Evolutionary conservation across 2,113 vertebrate genomes (phyloP), one percentile per base, ranked within the genome.

Genomic region (Myrmophylax atrothorax): DNA sequence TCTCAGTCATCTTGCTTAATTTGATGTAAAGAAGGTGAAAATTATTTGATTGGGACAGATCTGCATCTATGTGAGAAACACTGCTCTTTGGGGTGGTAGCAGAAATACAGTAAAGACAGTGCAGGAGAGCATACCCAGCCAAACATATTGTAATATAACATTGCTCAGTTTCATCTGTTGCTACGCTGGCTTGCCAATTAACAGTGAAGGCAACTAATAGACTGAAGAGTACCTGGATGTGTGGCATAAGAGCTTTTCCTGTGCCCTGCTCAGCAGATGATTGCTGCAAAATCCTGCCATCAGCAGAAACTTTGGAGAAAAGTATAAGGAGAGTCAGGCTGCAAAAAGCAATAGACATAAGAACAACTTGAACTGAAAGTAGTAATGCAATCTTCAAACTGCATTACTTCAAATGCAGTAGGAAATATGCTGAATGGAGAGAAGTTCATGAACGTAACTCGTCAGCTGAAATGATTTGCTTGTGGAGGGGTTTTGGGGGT

Each of bases 131-230:
- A 46, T 18, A 29, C 28, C 2, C 16, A 70, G 22, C 49, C 53
- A 67, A 63, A 75, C 6, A 4, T 64, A 10, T 9, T 40, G 7
- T 47, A 52, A 23, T 23, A 10, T 46, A 53, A 84, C 55, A 58
- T 47, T 0, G 0, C 37, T 40, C 25, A 63, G 24, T 28, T 59
- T 53, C 53, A 49, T 44, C 33, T 40, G 47, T 64, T 6, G 37
- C 29, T 8, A 1, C 29, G 33, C n/a, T 74, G 62, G 25, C 12
- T 69, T 33, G 12, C 18, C 31, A 88, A 5, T 62, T 88, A 55
- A 42, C 20, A 40, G 35, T 38, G 50, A 80, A 66, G n/a, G 58
- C 28, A 58, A 81, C 22, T 63, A 52, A 5, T 14, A 62, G 47
- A 47, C 33, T 62, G 29, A 87, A 67, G 50, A 77, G 60, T 66